Evolutionary conservation across 2,113 vertebrate genomes (phyloP).

Genomic region (Dromas ardeola): DNA sequence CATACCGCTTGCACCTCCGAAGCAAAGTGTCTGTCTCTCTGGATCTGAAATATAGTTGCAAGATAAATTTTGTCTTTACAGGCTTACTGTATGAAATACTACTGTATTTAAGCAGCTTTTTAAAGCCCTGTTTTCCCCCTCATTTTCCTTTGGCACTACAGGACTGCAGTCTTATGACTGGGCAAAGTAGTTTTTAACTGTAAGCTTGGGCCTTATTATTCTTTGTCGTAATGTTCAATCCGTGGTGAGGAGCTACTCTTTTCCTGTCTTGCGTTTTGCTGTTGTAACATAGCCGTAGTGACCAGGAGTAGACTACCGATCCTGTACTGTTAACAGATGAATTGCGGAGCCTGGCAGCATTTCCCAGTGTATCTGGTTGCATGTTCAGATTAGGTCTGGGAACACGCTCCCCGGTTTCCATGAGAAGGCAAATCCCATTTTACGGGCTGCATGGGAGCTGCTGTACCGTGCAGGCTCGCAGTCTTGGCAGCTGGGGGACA

Average conservation of each 20-base stretch:
- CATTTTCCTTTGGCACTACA: not conserved
- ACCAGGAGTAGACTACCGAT: not conserved
- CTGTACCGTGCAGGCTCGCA: rapidly evolving
- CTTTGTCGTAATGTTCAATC: not conserved
- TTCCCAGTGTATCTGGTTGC: not conserved
- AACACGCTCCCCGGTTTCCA: not conserved
- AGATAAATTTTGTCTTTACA: not conserved
- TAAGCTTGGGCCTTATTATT: not conserved
- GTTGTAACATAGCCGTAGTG: not conserved
- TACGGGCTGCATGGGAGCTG: not conserved
- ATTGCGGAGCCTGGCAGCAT: not conserved
- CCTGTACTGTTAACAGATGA: not conserved
- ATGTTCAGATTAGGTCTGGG: not conserved
- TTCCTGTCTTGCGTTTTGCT: not conserved
- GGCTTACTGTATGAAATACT: not conserved
- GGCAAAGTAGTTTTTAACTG: not conserved
- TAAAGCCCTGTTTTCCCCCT: not conserved
- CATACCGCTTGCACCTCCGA: not conserved
- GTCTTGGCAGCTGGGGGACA: not conserved
- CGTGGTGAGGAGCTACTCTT: not conserved
- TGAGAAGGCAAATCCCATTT: not conserved
- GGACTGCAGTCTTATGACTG: not conserved
- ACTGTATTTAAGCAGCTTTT: not conserved
- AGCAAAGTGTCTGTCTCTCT: not conserved
- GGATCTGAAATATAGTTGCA: not conserved